These are phyloP conservation scores for Ostrea denselamellosa DNA, from an alignment of 1,140 invertebrate genomes.

Conservation along the genomic window DNA sequence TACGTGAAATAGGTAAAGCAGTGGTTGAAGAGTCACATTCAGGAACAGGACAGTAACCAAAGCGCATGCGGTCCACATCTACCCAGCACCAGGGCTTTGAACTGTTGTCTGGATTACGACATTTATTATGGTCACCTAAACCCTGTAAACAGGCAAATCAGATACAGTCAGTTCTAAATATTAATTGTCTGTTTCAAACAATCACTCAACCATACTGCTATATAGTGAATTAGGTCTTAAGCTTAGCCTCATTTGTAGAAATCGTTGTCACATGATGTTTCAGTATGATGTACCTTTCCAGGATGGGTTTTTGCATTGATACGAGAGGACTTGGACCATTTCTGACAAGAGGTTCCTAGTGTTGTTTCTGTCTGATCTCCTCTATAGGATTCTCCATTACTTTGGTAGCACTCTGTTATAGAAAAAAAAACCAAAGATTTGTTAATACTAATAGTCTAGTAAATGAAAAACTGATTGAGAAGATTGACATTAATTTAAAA, in stretches of 20 bases:
- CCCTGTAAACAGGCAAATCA: slow-evolving; percentile 55
- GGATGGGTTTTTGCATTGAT: slow-evolving; percentile 61
- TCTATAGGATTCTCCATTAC: slow-evolving; percentile 65
- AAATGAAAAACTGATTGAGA: neutral
- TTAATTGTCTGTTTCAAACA: neutral
- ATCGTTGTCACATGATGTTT: neutral
- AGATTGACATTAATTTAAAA: neutral
- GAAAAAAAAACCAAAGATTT: neutral
- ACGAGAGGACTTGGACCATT: slow-evolving; percentile 61
- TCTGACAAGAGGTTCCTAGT: slow-evolving; percentile 60
- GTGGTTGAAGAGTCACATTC: slow-evolving; percentile 48
- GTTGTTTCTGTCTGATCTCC: slow-evolving; percentile 59
- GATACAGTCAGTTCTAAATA: neutral
- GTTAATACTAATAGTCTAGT: no score
- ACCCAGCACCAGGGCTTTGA: slow-evolving; percentile 69
- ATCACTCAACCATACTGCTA: no score
- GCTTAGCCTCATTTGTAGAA: no score
- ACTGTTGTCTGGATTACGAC: slow-evolving; percentile 69
- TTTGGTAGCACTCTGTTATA: slow-evolving; percentile 68
- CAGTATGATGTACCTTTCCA: slow-evolving; percentile 52
- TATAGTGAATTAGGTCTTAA: no score
- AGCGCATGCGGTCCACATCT: slow-evolving; percentile 44
- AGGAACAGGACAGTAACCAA: slow-evolving; percentile 65
- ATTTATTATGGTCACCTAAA: slow-evolving; percentile 69
- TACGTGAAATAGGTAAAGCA: neutral